Conservation (phyloP, 2,113 vertebrate species). For the Bubalus kerabau region DNA sequence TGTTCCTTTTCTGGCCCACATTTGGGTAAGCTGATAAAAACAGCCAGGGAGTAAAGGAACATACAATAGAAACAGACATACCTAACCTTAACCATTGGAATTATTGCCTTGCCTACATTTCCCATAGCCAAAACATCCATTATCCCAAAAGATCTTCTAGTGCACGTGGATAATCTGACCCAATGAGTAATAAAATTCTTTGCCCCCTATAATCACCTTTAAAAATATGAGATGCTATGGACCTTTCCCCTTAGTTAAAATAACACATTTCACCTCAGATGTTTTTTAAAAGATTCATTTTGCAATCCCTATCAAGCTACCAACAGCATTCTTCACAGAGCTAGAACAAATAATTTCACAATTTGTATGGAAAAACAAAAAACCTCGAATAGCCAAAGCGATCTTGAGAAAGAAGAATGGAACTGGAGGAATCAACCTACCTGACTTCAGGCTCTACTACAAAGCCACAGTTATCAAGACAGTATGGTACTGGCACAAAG, state of each 20-base stretch:
- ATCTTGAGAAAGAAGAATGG: too few species aligned
- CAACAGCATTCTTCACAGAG: too few species aligned
- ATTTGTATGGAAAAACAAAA: too few species aligned
- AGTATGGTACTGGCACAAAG: too few species aligned
- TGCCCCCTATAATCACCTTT: neutral
- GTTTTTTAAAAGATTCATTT: neutral
- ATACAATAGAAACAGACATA: neutral
- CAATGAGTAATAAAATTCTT: neutral
- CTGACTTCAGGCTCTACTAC: too few species aligned
- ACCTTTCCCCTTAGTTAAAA: neutral
- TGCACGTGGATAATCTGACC: neutral
- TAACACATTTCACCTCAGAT: neutral
- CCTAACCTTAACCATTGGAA: neutral
- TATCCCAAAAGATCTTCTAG: neutral
- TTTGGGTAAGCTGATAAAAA: neutral
- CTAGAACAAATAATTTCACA: too few species aligned
- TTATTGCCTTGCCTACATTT: neutral
- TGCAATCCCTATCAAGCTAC: too few species aligned
- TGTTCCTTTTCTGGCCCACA: neutral
- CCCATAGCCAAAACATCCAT: neutral
- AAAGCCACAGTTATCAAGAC: too few species aligned
- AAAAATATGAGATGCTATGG: neutral
- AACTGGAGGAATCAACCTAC: too few species aligned
- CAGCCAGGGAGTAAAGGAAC: neutral
- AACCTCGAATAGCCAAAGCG: too few species aligned